Conservation (phyloP, 2,888 invertebrate genomes). For the Panopea generosa region DNA sequence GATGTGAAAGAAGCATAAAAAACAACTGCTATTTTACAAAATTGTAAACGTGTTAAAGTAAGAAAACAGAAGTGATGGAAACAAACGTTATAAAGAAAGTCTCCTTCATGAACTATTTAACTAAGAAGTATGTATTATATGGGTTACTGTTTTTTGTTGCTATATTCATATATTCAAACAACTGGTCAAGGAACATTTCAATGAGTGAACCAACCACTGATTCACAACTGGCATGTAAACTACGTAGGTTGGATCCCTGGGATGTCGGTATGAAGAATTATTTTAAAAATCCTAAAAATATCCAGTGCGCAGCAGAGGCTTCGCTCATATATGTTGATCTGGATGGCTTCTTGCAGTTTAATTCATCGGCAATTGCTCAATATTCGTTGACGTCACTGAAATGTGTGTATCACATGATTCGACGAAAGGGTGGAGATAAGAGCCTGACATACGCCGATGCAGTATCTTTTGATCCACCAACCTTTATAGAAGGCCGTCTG, state of each 20-base stretch:
- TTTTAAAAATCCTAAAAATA: constrained; percentile 1
- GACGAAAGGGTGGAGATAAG: constrained; percentile 18
- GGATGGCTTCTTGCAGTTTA: constrained; percentile 26
- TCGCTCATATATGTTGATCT: constrained; percentile 38
- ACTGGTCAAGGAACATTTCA: too few species aligned
- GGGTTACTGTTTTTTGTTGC: too few species aligned
- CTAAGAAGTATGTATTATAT: too few species aligned
- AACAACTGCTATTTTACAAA: too few species aligned
- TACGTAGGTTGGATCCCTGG: constrained; percentile 29
- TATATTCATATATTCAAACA: too few species aligned
- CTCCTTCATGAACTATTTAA: too few species aligned
- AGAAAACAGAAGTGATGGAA: too few species aligned
- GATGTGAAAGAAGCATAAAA: too few species aligned
- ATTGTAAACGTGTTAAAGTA: too few species aligned
- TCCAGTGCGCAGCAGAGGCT: constrained; percentile 10
- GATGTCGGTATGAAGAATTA: constrained; percentile 20
- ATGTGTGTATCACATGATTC: neutral
- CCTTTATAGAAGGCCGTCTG: constrained; percentile 29
- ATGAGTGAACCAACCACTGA: too few species aligned
- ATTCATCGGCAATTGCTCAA: constrained; percentile 9
- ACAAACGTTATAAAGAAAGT: too few species aligned
- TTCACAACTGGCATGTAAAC: too few species aligned
- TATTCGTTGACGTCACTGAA: neutral
- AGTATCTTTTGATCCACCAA: constrained; percentile 26
- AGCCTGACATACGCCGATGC: constrained; percentile 2